Evolutionary conservation across 1,140 invertebrate genomes (phyloP).

Genomic region (Eulimnadia texana): DNA sequence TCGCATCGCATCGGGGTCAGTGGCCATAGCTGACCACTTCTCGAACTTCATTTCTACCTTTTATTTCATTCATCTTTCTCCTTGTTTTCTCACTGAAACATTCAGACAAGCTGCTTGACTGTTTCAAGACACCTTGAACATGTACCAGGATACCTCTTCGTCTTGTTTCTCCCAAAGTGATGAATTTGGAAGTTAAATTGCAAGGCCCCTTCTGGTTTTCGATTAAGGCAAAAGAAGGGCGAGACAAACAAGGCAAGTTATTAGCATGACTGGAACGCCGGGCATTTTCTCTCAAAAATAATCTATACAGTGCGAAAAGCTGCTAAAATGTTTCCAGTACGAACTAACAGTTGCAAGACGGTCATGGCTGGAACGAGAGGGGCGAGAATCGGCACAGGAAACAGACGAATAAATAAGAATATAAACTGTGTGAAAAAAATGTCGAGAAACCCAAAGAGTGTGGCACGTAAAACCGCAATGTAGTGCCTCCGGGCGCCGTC

Average conservation of each 20-base stretch:
- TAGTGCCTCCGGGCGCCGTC: not conserved
- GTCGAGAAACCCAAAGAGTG: not conserved
- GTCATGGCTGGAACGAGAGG: no score
- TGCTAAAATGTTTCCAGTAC: no score
- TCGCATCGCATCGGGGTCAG: not conserved
- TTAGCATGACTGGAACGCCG: not conserved
- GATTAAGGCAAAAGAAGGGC: not conserved
- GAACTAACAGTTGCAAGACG: no score
- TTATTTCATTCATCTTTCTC: no score
- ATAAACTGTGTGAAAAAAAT: not conserved
- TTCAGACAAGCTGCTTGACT: no score
- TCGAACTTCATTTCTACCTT: no score
- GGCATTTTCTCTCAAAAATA: not conserved
- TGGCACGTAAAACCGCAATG: not conserved
- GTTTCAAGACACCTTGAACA: not conserved
- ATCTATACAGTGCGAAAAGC: no score
- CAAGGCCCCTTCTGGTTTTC: not conserved
- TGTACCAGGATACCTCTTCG: not conserved
- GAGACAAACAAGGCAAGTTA: not conserved
- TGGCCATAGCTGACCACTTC: not conserved
- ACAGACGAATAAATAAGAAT: not conserved
- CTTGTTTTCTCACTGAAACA: no score
- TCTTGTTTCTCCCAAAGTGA: slow-evolving; percentile 1
- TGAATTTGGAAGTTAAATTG: not conserved
- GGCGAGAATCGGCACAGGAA: not conserved